These are phyloP conservation scores for Gobiocypris rarus DNA, from an alignment of 2,113 vertebrate genomes.

Conservation along the genomic window DNA sequence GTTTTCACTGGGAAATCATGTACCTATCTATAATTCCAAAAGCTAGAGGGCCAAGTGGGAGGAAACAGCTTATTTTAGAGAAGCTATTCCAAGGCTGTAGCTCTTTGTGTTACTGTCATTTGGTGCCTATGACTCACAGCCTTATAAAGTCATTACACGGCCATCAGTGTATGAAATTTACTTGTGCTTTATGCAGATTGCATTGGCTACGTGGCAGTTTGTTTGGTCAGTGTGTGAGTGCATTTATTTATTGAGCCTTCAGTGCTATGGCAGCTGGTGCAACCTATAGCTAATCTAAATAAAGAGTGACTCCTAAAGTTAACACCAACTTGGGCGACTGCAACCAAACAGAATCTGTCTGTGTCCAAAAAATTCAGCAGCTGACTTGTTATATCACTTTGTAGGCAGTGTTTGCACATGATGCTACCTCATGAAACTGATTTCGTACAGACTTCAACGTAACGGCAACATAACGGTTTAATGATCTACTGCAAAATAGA, in stretches of 20 bases:
- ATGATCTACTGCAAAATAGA: too few relatives aligned
- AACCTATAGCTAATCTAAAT: not conserved
- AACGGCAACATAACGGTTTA: too few relatives aligned
- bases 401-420: too few relatives aligned
- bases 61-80: constrained; percentile 40
- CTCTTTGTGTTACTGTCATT: constrained; percentile 28
- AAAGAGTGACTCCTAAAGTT: not conserved
- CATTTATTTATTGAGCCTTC: constrained; percentile 16
- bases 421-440: too few relatives aligned
- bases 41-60: constrained; percentile 38
- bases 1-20: constrained; percentile 26
- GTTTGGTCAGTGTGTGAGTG: constrained; percentile 3
- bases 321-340: not conserved
- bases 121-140: constrained; percentile 27
- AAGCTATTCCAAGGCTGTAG: constrained; percentile 42
- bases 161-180: not conserved
- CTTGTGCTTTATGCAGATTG: not conserved
- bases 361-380: too few relatives aligned
- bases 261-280: not conserved
- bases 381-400: too few relatives aligned
- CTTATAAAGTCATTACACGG: constrained; percentile 11
- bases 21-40: constrained; percentile 7
- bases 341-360: not conserved
- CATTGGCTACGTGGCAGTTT: not conserved
- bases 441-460: too few relatives aligned